phyloP scores from a whole-genome alignment of 2,797 vertebrate species.

The Merluccius polli region DNA sequence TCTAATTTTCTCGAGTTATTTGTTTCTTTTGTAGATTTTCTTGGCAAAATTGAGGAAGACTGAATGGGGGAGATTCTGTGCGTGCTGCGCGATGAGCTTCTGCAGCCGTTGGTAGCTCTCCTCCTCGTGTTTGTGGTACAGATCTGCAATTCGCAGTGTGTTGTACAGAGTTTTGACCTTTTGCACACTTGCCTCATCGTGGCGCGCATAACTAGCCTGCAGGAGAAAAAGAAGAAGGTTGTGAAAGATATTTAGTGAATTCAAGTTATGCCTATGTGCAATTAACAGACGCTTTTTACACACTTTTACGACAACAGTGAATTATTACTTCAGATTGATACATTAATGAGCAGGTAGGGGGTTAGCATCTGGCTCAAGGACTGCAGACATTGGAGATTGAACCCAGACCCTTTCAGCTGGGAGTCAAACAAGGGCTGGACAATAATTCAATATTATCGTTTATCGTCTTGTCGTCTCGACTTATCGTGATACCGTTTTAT shows the following conservation, averaged over 20 bases:
- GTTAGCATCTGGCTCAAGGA: neutral
- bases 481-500: too few species aligned
- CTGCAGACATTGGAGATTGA: neutral
- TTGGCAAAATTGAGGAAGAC: constrained; percentile 84
- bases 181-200: constrained; percentile 78
- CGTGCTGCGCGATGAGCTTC: constrained; percentile 74
- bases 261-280: neutral
- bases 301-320: neutral
- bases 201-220: constrained; percentile 86
- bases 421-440: too few species aligned
- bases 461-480: too few species aligned
- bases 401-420: neutral
- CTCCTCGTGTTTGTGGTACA: constrained; percentile 80
- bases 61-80: constrained; percentile 72
- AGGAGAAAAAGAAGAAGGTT: neutral
- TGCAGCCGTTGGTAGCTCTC: constrained; percentile 80
- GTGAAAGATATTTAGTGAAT: neutral
- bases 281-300: neutral
- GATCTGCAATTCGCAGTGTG: constrained; percentile 68
- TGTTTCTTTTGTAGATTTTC: constrained; percentile 91
- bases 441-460: too few species aligned
- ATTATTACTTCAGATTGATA: neutral
- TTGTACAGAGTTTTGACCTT: constrained; percentile 85
- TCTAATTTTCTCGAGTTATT: constrained; percentile 63
- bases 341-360: neutral